These are phyloP conservation scores for Podarcis muralis DNA, from an alignment of 2,113 vertebrate species.

Conservation along the genomic window DNA sequence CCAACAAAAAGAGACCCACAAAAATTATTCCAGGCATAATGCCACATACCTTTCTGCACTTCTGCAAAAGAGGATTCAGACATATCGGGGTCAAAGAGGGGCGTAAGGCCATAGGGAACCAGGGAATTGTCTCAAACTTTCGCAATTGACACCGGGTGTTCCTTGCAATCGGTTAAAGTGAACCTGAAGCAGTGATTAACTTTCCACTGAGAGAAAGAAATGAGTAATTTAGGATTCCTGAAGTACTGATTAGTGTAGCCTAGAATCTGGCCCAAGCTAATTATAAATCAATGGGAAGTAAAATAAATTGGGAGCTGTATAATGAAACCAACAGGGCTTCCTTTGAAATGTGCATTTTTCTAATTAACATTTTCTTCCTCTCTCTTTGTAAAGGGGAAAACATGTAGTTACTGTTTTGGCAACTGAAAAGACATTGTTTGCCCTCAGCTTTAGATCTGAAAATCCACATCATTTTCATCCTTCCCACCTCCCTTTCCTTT, in stretches of 20 bases:
- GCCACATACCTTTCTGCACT: not conserved
- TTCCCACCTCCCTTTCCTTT: not conserved
- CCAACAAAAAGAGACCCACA: too few species aligned
- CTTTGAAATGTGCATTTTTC: not conserved
- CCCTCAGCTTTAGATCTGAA: not conserved
- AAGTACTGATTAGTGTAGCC: slow-evolving; percentile 38
- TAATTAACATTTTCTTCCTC: slow-evolving; percentile 24
- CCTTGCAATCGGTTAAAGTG: not conserved
- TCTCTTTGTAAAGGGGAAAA: too few species aligned
- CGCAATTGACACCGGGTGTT: not conserved
- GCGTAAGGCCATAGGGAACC: not conserved
- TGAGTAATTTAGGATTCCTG: slow-evolving; percentile 43
- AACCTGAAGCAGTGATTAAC: slow-evolving; percentile 28
- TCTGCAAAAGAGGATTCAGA: not conserved
- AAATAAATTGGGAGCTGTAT: slow-evolving; percentile 44
- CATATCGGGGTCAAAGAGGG: too few species aligned
- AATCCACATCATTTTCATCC: not conserved
- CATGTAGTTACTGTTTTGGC: not conserved
- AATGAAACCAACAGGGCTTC: slow-evolving; percentile 26
- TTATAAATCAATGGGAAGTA: slow-evolving; percentile 45
- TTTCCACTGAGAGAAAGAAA: slow-evolving; percentile 25
- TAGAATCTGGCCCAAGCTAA: slow-evolving; percentile 30
- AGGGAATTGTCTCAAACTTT: not conserved
- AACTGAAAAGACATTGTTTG: not conserved
- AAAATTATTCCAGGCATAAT: not conserved